Base-by-base conservation (phyloP, 2,113 vertebrate genomes). In the Orthonyx spaldingii region DNA sequence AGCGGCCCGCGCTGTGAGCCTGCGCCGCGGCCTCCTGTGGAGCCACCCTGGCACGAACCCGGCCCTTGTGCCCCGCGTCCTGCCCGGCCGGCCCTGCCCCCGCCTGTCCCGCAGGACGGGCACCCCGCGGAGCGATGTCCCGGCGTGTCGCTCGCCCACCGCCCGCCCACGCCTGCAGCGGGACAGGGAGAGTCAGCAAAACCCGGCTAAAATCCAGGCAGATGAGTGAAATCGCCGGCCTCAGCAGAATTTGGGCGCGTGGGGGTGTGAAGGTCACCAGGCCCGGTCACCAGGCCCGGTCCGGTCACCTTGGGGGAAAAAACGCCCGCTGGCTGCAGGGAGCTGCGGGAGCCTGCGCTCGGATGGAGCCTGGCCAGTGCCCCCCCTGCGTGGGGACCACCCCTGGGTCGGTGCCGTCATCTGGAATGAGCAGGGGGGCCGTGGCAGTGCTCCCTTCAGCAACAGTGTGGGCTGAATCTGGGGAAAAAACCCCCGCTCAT, bases 101-200 rank as follows among this genome's bases (percentile, higher is more conserved):
- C 2, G 2, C 21, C 0, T 1, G 16, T 22, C 12, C 23, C 5
- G 26, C 60, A 3, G 39, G 5, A 3, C 2, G 16, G 22, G 68
- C 53, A 3, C 15, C 39, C 15, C 19, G 0, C 16, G 3, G 17
- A 2, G 56, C 0, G 47, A 5, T 18, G 39, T 8, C 56, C 55
- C 13, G 0, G 21, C 8, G 6, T 7, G 72, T 11, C 42, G 1
- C 64, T 17, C 39, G 0, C 41, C 32, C 78, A 1, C 9, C 15
- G 10, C 13, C 39, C 17, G 2, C 44, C 46, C 71, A 1, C 7
- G 35, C 49, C 64, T 24, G 53, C 66, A 3, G 72, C 26, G 5
- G 66, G 27, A 2, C 47, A 1, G 39, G 2, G 6, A 3, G 6
- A 42, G 56, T 20, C 64, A 16, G 41, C 14, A 10, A 14, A 78